phyloP scores from a whole-genome alignment of 2,888 invertebrate species.

The Drosophila borborema region DNA sequence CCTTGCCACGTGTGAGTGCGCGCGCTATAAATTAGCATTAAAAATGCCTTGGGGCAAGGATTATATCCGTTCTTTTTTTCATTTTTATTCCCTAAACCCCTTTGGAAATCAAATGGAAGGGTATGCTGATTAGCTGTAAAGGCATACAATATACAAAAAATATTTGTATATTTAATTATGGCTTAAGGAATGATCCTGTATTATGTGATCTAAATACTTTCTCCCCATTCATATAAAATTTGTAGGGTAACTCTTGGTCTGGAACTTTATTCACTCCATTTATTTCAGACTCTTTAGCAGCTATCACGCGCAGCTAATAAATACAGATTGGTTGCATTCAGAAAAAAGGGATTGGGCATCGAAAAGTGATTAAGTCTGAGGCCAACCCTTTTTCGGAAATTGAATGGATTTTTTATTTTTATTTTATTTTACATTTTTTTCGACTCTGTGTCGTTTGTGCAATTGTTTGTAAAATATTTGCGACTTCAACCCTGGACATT shows the following conservation, averaged over 20 bases:
- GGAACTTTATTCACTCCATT: neutral
- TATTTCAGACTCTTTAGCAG: constrained; percentile 52
- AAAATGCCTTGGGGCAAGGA: constrained; percentile 68
- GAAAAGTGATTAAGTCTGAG: constrained; percentile 82
- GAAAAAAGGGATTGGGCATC: constrained; percentile 39
- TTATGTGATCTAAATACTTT: neutral
- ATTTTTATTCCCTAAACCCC: constrained; percentile 13
- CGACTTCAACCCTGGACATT: constrained; percentile 49
- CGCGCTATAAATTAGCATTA: constrained; percentile 77
- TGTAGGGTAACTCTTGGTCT: neutral
- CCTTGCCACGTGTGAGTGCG: constrained; percentile 50
- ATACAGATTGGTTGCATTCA: constrained; percentile 79
- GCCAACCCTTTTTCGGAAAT: constrained; percentile 49
- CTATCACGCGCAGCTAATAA: constrained; percentile 83
- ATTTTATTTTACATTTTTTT: constrained; percentile 30
- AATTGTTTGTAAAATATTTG: constrained; percentile 75
- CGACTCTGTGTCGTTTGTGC: constrained; percentile 51
- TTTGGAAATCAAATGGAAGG: neutral
- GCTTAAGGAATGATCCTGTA: no score
- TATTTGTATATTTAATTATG: neutral
- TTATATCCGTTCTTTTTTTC: constrained; percentile 33
- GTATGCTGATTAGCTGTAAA: neutral
- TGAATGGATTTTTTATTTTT: constrained; percentile 45
- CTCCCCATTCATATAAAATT: neutral
- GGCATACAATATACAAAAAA: neutral